Evolutionary conservation across 2,888 invertebrate species (phyloP), one percentile per base, ranked within the genome.

Genomic region (Dichetophora obliterata): DNA sequence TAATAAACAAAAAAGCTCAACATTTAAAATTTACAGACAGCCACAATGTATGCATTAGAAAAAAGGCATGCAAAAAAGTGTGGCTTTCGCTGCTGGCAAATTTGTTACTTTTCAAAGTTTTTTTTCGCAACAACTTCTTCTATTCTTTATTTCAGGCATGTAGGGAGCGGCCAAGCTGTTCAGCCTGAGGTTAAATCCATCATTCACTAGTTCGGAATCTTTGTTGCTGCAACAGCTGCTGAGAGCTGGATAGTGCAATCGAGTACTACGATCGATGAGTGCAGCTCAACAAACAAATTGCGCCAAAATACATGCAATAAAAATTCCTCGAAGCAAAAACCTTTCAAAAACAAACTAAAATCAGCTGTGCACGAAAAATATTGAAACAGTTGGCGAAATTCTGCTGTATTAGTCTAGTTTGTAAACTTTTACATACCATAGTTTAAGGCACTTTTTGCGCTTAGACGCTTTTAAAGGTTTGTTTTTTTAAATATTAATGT

Each of bases 71-170:
- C 16, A 27, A 22, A 61, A 61, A 27, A 6, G 61, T 24, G 31
- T 75, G 59, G 8, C n/a, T 66, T 72, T 61, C 61, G 68, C 76
- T 79, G 78, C 78, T 76, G 43, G 43, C 43, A 43, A 43, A 11
- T 43, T 37, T 37, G 37, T 37, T 37, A 37, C 37, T 37, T 37
- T 37, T 37, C 8, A 5, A 43, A 1, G 43, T 43, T 43, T 43
- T 43, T 37, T 43, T 37, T 5, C 8, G 4, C 8, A 37, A 37
- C 37, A 37, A 37, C 37, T 37, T 37, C 6, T 8, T 37, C 37
- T 5, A 31, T 31, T 31, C 31, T 31, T 31, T 31, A 31, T 31
- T 4, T 5, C 1, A 37, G 37, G 8, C 37, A 11, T 43, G 43
- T 14, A 43, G 11, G 3, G 11, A 43, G 43, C 5, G 54, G 54